Conservation (phyloP, 2,113 vertebrate genomes). For the Syrmaticus mikado region DNA sequence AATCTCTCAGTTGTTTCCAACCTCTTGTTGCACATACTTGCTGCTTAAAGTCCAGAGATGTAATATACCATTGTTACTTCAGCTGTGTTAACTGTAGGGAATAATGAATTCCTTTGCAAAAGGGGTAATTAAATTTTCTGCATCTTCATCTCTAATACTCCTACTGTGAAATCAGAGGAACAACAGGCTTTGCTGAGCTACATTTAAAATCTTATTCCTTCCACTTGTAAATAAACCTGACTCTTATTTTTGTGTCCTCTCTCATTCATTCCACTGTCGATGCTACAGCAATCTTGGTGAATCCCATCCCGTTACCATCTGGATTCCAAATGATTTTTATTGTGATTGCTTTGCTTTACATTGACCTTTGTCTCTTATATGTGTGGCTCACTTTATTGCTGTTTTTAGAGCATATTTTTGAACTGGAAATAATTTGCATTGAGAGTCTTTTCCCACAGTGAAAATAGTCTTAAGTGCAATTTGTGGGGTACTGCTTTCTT, state of each 20-base stretch:
- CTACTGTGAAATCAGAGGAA: conserved; percentile 38
- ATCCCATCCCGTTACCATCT: background rate
- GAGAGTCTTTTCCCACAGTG: background rate
- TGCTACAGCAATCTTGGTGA: background rate
- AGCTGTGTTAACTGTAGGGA: conserved; percentile 16
- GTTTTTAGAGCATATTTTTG: background rate
- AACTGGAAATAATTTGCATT: background rate
- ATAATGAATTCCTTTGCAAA: conserved; percentile 18
- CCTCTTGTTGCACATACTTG: background rate
- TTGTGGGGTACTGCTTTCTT: background rate
- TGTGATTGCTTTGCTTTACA: conserved; percentile 10
- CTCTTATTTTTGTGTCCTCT: background rate
- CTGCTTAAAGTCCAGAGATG: background rate
- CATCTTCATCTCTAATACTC: conserved; percentile 17
- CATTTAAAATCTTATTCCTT: conserved; percentile 10
- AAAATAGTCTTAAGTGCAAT: background rate
- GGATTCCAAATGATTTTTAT: background rate
- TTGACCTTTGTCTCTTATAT: background rate
- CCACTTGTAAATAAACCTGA: background rate
- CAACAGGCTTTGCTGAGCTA: conserved; percentile 19
- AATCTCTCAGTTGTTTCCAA: background rate
- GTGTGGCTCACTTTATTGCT: background rate
- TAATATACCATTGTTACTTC: background rate
- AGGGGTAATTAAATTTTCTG: conserved; percentile 47
- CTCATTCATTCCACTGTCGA: background rate